phyloP scores from a whole-genome alignment of 2,113 vertebrate species.

The Panthera uncia region DNA sequence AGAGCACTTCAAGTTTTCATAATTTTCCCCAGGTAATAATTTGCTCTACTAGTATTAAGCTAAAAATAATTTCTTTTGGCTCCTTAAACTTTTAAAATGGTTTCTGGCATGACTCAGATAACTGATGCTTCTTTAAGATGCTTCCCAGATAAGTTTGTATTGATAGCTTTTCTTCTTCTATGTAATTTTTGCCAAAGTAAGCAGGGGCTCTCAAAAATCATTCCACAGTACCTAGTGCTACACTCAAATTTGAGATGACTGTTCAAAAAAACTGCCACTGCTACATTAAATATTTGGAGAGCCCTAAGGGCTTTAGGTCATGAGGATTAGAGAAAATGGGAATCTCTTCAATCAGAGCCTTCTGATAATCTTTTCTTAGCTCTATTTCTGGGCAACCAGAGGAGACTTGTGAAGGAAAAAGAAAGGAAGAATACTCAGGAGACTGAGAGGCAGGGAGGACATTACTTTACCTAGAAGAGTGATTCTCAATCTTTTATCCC shows the following conservation, averaged over 20 bases:
- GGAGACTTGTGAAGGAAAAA: not conserved
- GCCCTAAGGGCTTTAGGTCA: not conserved
- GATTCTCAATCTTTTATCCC: not conserved
- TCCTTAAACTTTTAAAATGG: not conserved
- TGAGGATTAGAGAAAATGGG: not conserved
- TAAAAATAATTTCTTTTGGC: slow-evolving; percentile 11
- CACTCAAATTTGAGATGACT: not conserved
- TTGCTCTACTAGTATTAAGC: not conserved
- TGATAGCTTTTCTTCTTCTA: not conserved
- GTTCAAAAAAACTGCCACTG: not conserved
- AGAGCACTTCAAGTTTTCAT: not conserved
- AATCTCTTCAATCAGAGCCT: not conserved
- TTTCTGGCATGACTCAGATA: slow-evolving; percentile 29
- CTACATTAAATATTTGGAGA: not conserved
- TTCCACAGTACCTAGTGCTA: not conserved
- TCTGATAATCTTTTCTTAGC: not conserved
- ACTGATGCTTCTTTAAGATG: not conserved
- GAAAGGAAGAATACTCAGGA: not conserved
- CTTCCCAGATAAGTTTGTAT: not conserved
- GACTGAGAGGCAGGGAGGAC: too few species aligned
- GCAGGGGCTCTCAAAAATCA: not conserved
- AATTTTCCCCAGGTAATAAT: not conserved
- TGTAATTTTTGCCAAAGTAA: not conserved
- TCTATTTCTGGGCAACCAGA: not conserved
- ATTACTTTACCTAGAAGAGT: not conserved